Evolutionary conservation across 2,113 vertebrate species (phyloP), one percentile per base, ranked within the genome.

Genomic region (Leucopsar rothschildi): DNA sequence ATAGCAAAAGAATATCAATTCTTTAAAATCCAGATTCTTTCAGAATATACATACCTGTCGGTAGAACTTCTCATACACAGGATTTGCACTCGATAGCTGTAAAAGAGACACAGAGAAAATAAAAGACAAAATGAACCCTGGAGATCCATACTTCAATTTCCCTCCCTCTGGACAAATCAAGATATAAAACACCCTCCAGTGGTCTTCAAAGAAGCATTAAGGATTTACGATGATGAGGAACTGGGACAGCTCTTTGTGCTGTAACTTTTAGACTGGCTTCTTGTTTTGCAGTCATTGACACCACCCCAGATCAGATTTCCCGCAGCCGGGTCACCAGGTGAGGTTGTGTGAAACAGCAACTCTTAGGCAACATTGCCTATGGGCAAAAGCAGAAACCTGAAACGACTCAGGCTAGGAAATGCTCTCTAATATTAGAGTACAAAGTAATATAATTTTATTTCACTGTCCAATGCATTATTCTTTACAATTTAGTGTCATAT

Each of bases 11-110:
- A 76, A 71, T 15, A 85, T 59, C 12, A 40, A 44, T 73, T 45
- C 20, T 69, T 79, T 59, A 24, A 64, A 80, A 72, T 10, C 10
- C 37, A 33, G 59, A 65, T 29, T 39, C 35, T 75, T 44, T 77
- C 56, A 35, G 47, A 91, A 50, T 13, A 73, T 33, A 82, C 98
- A 96, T 98, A 99, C 99, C 99, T 99, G 99, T 82, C 98, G 98
- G 96, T 99, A 99, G 97, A 99, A 99, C 86, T 99, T 99, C 97
- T 99, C 99, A 97, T 99, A 99, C 90, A 99, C 97, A 80, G 99
- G 98, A 97, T 99, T 99, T 97, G 99, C 99, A 99, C 98, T 99
- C 55, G 99, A 99, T 84, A 99, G 98, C 99, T 99, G 98, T 10
- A 63, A 92, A 50, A 93, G 33, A 70, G 52, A 75, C 9, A 82